Percentiles rank a stretch among this genome's conserved stretches.
These are phyloP conservation scores for Scaptomyza cyrtandrae DNA, from an alignment of 2,888 invertebrate genomes.

Conservation along the genomic window DNA sequence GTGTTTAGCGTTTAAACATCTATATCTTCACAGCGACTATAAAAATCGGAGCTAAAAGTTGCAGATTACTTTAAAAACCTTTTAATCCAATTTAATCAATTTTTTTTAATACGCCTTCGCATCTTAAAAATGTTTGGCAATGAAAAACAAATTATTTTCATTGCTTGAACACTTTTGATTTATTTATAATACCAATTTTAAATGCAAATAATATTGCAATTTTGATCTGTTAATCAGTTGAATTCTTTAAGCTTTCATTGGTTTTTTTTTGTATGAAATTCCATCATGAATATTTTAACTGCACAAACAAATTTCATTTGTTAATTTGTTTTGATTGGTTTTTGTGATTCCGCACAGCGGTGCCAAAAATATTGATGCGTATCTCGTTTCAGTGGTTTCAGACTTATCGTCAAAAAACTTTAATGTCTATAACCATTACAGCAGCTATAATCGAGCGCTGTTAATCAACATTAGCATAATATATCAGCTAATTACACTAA, in stretches of 20 bases:
- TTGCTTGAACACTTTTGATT: not conserved
- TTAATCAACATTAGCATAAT: constrained; percentile 55
- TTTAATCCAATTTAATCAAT: not conserved
- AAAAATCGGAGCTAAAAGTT: not conserved
- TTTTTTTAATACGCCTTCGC: constrained; percentile 9
- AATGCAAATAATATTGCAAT: constrained; percentile 61
- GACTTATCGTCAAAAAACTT: constrained; percentile 44
- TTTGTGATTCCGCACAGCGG: constrained; percentile 35
- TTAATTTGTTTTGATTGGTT: constrained; percentile 63
- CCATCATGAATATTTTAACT: constrained; percentile 68
- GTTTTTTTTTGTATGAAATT: constrained; percentile 43
- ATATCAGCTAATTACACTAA: constrained; percentile 9
- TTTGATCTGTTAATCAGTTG: constrained; percentile 62
- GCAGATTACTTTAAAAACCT: not conserved
- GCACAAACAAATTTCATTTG: constrained; percentile 27
- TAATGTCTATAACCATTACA: constrained; percentile 46
- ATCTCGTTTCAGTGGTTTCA: constrained; percentile 52
- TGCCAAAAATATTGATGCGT: constrained; percentile 40
- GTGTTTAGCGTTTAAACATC: not conserved
- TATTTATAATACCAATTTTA: constrained; percentile 26
- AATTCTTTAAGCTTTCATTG: constrained; percentile 16
- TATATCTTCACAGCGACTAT: no score
- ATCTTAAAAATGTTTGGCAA: not conserved
- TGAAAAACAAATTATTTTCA: not conserved
- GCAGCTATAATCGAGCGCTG: constrained; percentile 44